These are phyloP conservation scores for Benthosema pterotum DNA, from an alignment of 2,797 vertebrate species.

Conservation along the genomic window DNA sequence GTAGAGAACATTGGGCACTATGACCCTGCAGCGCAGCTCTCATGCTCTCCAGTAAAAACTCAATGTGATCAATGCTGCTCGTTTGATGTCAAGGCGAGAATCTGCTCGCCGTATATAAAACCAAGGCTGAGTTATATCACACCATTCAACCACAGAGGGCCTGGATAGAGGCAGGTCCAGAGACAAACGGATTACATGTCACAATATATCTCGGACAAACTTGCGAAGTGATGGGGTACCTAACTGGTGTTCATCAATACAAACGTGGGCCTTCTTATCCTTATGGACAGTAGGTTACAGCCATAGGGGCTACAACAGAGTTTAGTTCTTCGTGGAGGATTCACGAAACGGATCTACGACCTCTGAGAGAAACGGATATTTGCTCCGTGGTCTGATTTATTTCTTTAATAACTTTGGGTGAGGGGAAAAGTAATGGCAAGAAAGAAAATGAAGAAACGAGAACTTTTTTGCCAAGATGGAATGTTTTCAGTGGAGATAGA, in stretches of 20 bases:
- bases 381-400: neutral
- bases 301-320: neutral
- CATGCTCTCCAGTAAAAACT: slow-evolving; percentile 44
- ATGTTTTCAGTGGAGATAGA: neutral
- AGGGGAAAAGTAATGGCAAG: neutral
- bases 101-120: slow-evolving; percentile 57
- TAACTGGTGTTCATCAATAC: slow-evolving; percentile 31
- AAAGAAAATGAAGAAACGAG: slow-evolving; percentile 27
- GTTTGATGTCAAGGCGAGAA: slow-evolving; percentile 68
- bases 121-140: slow-evolving; percentile 45
- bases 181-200: slow-evolving; percentile 50
- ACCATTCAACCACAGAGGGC: slow-evolving; percentile 59
- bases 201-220: slow-evolving; percentile 41
- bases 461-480: slow-evolving; percentile 22
- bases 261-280: neutral
- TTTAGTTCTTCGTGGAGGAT: slow-evolving; percentile 36
- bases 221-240: slow-evolving; percentile 50
- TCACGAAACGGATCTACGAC: slow-evolving; percentile 16
- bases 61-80: slow-evolving; percentile 63
- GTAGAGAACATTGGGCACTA: slow-evolving; percentile 70
- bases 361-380: slow-evolving; percentile 33
- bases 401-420: slow-evolving; percentile 2
- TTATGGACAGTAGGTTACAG: no score
- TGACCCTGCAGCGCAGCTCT: slow-evolving; percentile 80
- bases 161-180: slow-evolving; percentile 39